Evolutionary conservation across 2,888 invertebrate species (phyloP).

Genomic region (Alloscopus bannaensis): DNA sequence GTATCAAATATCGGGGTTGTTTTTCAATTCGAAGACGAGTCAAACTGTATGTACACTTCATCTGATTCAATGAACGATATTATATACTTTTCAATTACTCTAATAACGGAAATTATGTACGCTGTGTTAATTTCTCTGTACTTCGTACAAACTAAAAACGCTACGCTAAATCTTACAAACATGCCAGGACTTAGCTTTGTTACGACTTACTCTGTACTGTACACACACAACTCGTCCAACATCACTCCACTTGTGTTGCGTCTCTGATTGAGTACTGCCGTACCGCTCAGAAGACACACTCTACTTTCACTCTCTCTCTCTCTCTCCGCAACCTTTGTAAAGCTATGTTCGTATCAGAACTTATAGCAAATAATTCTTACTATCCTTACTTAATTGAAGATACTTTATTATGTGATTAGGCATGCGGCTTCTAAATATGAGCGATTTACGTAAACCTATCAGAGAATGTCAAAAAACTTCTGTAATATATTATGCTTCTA

Average conservation of each 20-base stretch:
- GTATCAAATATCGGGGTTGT: slow-evolving; percentile 59
- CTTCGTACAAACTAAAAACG: no score
- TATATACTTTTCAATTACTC: no score
- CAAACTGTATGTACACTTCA: no score
- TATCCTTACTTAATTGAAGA: not conserved
- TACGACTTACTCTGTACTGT: not conserved
- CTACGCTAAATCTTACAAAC: no score
- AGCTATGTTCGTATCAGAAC: slow-evolving; percentile 2
- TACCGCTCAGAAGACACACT: not conserved
- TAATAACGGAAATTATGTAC: slow-evolving; percentile 8
- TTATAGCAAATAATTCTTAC: not conserved
- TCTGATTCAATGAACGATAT: no score
- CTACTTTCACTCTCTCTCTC: not conserved
- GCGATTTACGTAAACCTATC: slow-evolving; percentile 11
- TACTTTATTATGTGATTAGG: not conserved
- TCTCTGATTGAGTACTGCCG: no score
- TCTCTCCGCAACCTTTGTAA: slow-evolving; percentile 2
- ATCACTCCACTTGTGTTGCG: not conserved
- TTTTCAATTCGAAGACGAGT: not conserved
- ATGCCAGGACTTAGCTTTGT: no score
- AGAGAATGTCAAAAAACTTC: slow-evolving; percentile 4
- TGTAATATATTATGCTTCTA: not conserved
- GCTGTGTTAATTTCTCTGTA: slow-evolving; percentile 5
- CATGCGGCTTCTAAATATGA: not conserved
- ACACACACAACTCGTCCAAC: not conserved